Evolutionary conservation across 2,113 vertebrate species (phyloP).

Genomic region (Limanda limanda): DNA sequence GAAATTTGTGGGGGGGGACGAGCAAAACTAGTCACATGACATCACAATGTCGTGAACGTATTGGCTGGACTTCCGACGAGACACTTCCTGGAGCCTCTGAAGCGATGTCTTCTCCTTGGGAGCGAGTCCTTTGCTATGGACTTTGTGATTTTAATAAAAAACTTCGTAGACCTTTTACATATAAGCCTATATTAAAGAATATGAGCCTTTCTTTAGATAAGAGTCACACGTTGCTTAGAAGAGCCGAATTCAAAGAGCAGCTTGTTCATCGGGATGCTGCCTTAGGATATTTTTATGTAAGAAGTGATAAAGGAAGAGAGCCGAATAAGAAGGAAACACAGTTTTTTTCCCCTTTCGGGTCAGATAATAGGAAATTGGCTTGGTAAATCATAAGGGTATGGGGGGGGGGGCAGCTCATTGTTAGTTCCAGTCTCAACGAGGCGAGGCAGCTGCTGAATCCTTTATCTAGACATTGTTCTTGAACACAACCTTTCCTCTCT

Average conservation of each 20-base stretch:
- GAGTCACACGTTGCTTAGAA: not conserved
- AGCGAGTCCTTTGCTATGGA: too few relatives aligned
- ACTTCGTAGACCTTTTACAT: too few relatives aligned
- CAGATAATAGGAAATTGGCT: conserved; percentile 69
- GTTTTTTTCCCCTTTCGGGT: conserved; percentile 38
- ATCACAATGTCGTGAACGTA: too few relatives aligned
- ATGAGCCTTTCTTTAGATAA: not conserved
- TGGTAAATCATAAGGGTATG: conserved; percentile 50
- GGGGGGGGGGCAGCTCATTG: conserved; percentile 11
- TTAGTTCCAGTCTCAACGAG: conserved; percentile 59
- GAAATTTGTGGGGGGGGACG: too few relatives aligned
- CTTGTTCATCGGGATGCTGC: conserved; percentile 12
- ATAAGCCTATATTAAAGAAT: too few relatives aligned
- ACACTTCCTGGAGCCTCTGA: too few relatives aligned
- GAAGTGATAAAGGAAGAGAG: conserved; percentile 15
- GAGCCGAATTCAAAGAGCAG: conserved; percentile 26
- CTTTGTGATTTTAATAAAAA: too few relatives aligned
- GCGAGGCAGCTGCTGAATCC: conserved; percentile 46
- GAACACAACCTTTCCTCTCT: conserved; percentile 31
- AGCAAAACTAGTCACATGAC: too few relatives aligned
- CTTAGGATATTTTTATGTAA: conserved; percentile 39
- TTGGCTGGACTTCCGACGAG: too few relatives aligned
- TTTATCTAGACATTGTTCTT: conserved; percentile 57
- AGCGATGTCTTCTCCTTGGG: too few relatives aligned
- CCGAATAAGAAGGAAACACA: conserved; percentile 30